Evolutionary conservation across 2,797 vertebrate genomes (phyloP).

Genomic region (Parauchenoglanis punctatus): DNA sequence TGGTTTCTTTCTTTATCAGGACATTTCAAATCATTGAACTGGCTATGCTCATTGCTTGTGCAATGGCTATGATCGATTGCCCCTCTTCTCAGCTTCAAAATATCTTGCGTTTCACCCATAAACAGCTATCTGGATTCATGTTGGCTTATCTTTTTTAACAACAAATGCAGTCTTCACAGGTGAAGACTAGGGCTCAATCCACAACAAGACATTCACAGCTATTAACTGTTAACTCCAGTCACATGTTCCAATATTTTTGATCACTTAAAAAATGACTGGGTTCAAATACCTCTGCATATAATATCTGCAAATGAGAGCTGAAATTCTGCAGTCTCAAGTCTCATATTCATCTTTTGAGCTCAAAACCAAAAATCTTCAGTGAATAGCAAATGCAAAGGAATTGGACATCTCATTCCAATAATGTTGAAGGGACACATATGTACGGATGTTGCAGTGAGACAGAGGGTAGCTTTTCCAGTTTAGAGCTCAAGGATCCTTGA

Average conservation of each 20-base stretch:
- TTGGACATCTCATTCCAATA: not conserved
- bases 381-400: not conserved
- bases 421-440: not conserved
- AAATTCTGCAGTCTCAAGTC: not conserved
- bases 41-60: too few relatives aligned
- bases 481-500: not conserved
- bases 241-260: not conserved
- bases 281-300: not conserved
- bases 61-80: too few relatives aligned
- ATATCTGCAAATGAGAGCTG: not conserved
- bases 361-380: not conserved
- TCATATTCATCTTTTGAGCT: not conserved
- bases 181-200: too few relatives aligned
- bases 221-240: not conserved
- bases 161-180: too few relatives aligned
- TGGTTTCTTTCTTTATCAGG: too few relatives aligned
- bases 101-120: too few relatives aligned
- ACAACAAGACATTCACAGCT: too few relatives aligned
- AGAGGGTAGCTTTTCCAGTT: not conserved
- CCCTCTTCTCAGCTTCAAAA: too few relatives aligned
- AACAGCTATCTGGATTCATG: too few relatives aligned
- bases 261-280: not conserved
- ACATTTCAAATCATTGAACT: too few relatives aligned
- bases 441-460: not conserved
- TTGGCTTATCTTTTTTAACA: too few relatives aligned